A percentile compares a stretch with the other conserved stretches of the same genome.
phyloP scores from a whole-genome alignment of 2,888 invertebrate genomes.

The Patella caerulea region DNA sequence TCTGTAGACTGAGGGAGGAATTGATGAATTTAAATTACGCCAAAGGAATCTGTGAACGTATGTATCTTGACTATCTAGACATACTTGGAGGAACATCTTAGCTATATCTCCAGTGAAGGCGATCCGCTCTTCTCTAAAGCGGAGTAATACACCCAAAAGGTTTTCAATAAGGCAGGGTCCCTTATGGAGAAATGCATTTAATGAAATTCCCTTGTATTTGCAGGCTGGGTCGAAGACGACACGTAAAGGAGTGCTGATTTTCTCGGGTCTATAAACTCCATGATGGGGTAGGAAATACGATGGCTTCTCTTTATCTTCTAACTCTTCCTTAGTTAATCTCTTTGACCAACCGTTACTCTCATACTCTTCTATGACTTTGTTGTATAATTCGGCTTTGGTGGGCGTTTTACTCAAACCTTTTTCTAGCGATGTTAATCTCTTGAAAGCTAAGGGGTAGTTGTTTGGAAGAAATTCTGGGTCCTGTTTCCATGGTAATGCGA shows the following conservation, averaged over 20 bases:
- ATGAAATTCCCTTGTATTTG: not conserved
- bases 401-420: constrained; percentile 19
- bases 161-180: constrained; percentile 22
- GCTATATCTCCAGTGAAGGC: constrained; percentile 25
- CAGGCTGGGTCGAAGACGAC: constrained; percentile 19
- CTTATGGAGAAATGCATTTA: constrained; percentile 23
- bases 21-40: constrained; percentile 17
- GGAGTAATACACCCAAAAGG: constrained; percentile 18
- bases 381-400: constrained; percentile 11
- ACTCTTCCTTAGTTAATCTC: constrained; percentile 2
- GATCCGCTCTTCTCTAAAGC: constrained; percentile 14
- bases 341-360: constrained; percentile 21
- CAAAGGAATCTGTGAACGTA: constrained; percentile 25
- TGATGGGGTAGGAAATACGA: constrained; percentile 18
- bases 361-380: constrained; percentile 18
- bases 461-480: constrained; percentile 18
- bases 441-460: constrained; percentile 18
- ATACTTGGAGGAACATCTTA: constrained; percentile 10
- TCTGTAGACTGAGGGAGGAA: not conserved
- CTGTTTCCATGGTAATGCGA: constrained; percentile 21
- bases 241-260: constrained; percentile 22
- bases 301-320: constrained; percentile 10
- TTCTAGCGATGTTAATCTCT: constrained; percentile 20
- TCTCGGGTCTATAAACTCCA: constrained; percentile 19
- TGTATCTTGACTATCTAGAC: constrained; percentile 1